These are phyloP conservation scores for Toxonevra muliebris DNA, from an alignment of 2,888 invertebrate genomes.

Conservation along the genomic window DNA sequence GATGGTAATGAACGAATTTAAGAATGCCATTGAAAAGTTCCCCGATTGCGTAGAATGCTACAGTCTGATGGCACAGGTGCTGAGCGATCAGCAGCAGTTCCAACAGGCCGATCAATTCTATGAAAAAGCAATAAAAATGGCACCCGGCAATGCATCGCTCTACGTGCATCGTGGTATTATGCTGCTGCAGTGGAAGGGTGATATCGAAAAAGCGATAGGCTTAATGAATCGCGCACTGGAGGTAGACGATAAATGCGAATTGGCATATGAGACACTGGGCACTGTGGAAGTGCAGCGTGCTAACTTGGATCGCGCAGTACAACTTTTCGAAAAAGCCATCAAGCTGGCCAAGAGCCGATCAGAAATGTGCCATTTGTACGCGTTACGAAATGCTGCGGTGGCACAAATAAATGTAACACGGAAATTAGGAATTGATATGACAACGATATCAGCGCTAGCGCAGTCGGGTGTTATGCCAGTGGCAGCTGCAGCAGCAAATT, in stretches of 20 bases:
- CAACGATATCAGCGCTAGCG: slow-evolving; percentile 58
- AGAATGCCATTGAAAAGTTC: slow-evolving; percentile 79
- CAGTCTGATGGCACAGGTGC: slow-evolving; percentile 88
- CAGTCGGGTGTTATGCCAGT: slow-evolving; percentile 46
- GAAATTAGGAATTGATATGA: slow-evolving; percentile 74
- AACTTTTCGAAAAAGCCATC: slow-evolving; percentile 89
- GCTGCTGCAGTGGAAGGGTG: slow-evolving; percentile 84
- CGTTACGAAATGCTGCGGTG: slow-evolving; percentile 87
- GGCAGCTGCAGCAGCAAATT: slow-evolving; percentile 17
- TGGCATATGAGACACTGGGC: slow-evolving; percentile 94
- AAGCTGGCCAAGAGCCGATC: slow-evolving; percentile 83
- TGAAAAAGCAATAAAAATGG: slow-evolving; percentile 80
- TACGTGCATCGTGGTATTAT: slow-evolving; percentile 88
- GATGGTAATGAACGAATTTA: slow-evolving; percentile 77
- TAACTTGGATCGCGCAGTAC: slow-evolving; percentile 82
- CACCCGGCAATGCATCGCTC: slow-evolving; percentile 85
- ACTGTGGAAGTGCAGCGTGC: slow-evolving; percentile 92
- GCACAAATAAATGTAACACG: slow-evolving; percentile 86
- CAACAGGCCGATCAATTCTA: slow-evolving; percentile 85
- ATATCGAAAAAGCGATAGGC: slow-evolving; percentile 80
- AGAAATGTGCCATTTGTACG: slow-evolving; percentile 91
- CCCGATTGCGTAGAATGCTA: slow-evolving; percentile 88
- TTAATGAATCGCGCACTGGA: slow-evolving; percentile 84
- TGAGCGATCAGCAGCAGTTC: slow-evolving; percentile 85
- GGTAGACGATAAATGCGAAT: slow-evolving; percentile 91